phyloP scores from a whole-genome alignment of 2,888 invertebrate genomes.

The Philereme vetulata region DNA sequence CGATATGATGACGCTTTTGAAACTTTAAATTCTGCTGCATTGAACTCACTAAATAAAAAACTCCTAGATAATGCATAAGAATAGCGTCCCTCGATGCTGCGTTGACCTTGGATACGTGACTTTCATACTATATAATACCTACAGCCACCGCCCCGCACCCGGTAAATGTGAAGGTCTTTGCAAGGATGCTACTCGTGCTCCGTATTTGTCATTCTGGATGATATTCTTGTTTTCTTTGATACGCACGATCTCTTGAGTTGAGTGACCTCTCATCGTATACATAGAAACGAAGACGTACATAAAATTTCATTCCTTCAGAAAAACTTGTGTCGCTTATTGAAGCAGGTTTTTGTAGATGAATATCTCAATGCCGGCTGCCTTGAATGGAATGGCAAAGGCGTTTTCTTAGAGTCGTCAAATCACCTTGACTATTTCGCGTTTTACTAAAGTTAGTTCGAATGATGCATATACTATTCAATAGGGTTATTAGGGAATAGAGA shows the following conservation, averaged over 20 bases:
- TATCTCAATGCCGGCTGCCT: slow-evolving; percentile 1
- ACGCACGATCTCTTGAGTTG: slow-evolving; percentile 2
- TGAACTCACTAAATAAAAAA: not conserved
- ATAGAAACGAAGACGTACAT: too few relatives aligned
- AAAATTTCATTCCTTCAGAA: too few relatives aligned
- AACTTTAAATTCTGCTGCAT: too few relatives aligned
- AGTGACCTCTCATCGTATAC: slow-evolving; percentile 3
- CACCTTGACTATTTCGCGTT: too few relatives aligned
- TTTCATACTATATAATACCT: slow-evolving; percentile 25
- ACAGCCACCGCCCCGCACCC: slow-evolving; percentile 14
- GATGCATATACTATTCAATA: too few relatives aligned
- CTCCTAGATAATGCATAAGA: slow-evolving; percentile 25
- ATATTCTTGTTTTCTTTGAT: not conserved
- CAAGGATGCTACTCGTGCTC: slow-evolving; percentile 28
- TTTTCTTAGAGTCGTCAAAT: not conserved
- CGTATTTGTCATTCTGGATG: slow-evolving; percentile 10
- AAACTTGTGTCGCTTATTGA: not conserved
- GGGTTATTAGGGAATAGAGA: too few relatives aligned
- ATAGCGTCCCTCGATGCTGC: slow-evolving; percentile 26
- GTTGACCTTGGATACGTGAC: slow-evolving; percentile 38
- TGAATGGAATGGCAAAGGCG: not conserved
- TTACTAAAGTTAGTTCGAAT: too few relatives aligned
- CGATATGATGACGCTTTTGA: too few relatives aligned
- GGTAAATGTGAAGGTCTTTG: slow-evolving; percentile 35
- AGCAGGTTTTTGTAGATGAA: slow-evolving; percentile 7